Base-by-base conservation (phyloP, 30 jellyfish, hydroid and myxozoan genomes). In the Aurelia sp. region DNA sequence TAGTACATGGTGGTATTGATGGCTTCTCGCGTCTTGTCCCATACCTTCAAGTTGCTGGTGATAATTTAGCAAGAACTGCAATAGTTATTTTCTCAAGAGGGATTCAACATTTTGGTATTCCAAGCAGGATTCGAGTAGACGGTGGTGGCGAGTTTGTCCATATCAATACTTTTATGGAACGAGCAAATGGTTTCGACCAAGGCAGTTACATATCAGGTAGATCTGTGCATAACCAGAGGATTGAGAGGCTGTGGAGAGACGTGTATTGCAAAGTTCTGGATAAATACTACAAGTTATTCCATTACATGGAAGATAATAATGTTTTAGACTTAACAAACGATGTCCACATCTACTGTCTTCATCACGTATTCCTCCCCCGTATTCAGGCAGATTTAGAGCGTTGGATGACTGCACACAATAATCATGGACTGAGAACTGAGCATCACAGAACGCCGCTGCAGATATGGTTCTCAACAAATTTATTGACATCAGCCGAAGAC, bases 81-180 rank as follows among this genome's bases (percentile, higher is more conserved):
- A 22, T 64, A 33, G 41, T 33, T 5, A 48, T 44, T 15, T 87
- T 87, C 58, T 60, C 40, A n/a, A 52, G 55, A n/a, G 96, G 92
- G 16, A 87, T 77, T 13, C 20, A n/a, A 12, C 62, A 17, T 3
- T 58, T 22, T 78, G 96, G 87, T 50, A 38, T 77, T 20, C 96
- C 91, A 13, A 41, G 71, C 12, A 44, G 96, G 8, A 91, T 76
- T 40, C 47, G 91, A n/a, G 86, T 85, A 22, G 96, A 87, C 78
- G 21, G 73, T 41, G 96, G 96, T 8, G 80, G 40, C 4, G 91
- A 87, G 58, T 75, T 75, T 74, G 78, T 76, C 33, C 86, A 65
- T 20, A 86, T 87, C 24, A 66, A 85, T 22, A 44, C 87, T 22
- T 67, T 48, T 68, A 87, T 87, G 96, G 35, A 38, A 33, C 52